Base-by-base conservation (phyloP, 2,797 vertebrate species). In the Erpetoichthys calabaricus region DNA sequence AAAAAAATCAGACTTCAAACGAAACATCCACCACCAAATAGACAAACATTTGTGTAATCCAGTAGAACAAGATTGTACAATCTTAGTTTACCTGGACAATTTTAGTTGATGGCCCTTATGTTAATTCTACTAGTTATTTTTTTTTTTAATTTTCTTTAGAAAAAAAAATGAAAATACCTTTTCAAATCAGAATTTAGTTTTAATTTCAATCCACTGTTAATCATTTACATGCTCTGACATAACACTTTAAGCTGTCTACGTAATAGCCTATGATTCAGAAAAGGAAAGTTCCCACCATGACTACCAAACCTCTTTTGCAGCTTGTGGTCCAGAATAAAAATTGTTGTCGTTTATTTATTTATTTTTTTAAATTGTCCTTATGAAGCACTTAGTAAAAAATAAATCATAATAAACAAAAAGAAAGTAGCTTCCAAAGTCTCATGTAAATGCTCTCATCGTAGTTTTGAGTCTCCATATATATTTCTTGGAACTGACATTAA, bases 401-500 rank as follows among this genome's bases (percentile, higher is more conserved):
- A 6, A 49, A 49, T 25, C 25, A 25, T 25, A 25, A 49, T n/a
- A 49, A 49, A 49, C 47, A 3, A 49, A 49, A 3, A 25, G 25
- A 25, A 25, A 25, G 25, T 25, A 25, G 25, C 25, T 25, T 25
- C 25, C 25, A 25, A 25, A 4, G 47, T 49, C 47, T n/a, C 47
- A 6, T 7, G 41, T 41, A 42, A 45, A 8, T n/a, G 7, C 9
- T 69, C 86, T 98, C 91, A 97, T 84, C 91, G 91, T 68, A 95
- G 89, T 80, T 97, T 97, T 65, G 90, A 88, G 65, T 89, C 93
- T 70, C 92, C 92, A 5, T 97, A 98, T 55, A 82, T 96, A 82
- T 98, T 98, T 56, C 94, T 89, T 74, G 91, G 89, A 70, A 96
- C 89, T 59, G 92, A 91, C 66, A 95, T 85, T 72, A 97, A 89